Evolutionary conservation across 2,888 invertebrate genomes (phyloP).

Genomic region (Graphium colonna): DNA sequence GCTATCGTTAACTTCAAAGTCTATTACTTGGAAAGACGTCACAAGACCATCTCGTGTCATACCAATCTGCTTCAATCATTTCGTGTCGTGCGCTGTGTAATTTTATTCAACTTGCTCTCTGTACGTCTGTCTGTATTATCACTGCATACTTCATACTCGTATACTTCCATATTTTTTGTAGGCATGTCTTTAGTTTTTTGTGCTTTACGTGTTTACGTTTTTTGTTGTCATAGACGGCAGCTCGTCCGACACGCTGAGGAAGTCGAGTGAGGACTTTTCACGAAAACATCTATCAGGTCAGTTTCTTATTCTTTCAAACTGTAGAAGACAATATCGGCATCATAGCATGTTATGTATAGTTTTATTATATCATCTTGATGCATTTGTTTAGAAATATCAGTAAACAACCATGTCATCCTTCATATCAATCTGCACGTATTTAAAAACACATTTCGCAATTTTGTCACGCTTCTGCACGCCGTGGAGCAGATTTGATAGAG

Average conservation of each 20-base stretch:
- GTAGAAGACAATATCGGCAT: constrained; percentile 37
- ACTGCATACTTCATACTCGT: constrained; percentile 14
- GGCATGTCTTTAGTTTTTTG: constrained; percentile 55
- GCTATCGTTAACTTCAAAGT: background rate
- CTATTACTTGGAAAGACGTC: background rate
- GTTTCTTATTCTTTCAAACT: constrained; percentile 31
- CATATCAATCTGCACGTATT: constrained; percentile 32
- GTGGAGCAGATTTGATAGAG: constrained; percentile 78
- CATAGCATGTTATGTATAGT: constrained; percentile 52
- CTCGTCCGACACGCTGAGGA: constrained; percentile 69
- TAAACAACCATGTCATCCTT: constrained; percentile 37
- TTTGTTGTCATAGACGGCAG: constrained; percentile 78
- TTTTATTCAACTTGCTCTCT: constrained; percentile 18
- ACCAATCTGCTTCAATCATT: constrained; percentile 7
- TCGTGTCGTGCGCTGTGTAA: constrained; percentile 11
- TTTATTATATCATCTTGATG: constrained; percentile 38
- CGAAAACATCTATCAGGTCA: constrained; percentile 78
- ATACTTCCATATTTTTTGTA: constrained; percentile 38
- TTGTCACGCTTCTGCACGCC: constrained; percentile 46
- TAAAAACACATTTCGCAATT: constrained; percentile 40
- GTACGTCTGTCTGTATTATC: constrained; percentile 19
- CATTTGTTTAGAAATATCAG: constrained; percentile 38
- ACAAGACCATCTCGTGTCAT: background rate
- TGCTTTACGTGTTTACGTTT: constrained; percentile 73
- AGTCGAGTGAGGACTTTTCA: constrained; percentile 74